phyloP scores from a whole-genome alignment of 53 echinoderm and acorn worm species.

The Antedon mediterranea region DNA sequence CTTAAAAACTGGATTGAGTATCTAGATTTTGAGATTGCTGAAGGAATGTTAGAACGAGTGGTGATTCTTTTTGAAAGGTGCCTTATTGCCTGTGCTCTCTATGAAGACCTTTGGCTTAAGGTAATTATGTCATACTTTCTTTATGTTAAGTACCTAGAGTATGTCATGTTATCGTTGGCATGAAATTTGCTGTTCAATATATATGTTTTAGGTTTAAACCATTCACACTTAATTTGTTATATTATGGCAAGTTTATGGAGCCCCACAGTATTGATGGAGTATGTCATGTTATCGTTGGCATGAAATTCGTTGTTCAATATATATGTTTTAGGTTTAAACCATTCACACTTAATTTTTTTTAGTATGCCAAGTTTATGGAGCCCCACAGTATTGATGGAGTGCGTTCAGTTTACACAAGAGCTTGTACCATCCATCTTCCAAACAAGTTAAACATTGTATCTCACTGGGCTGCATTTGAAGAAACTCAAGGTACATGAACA shows the following conservation, averaged over 20 bases:
- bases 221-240: too few relatives aligned
- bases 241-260: constrained; percentile 94
- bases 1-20: constrained; percentile 94
- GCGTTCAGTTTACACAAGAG: constrained; percentile 53
- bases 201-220: too few relatives aligned
- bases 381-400: constrained; percentile 42
- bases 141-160: too few relatives aligned
- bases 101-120: constrained; percentile 95
- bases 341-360: too few relatives aligned
- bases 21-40: constrained; percentile 72
- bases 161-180: constrained; percentile 34
- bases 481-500: constrained; percentile 49
- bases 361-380: constrained; percentile 94
- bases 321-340: too few relatives aligned
- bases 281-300: constrained; percentile 34
- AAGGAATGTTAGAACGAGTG: constrained; percentile 58
- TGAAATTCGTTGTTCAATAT: too few relatives aligned
- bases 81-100: constrained; percentile 80
- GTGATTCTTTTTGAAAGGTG: constrained; percentile 78
- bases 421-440: constrained; percentile 72
- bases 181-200: too few relatives aligned
- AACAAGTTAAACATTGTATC: constrained; percentile 69
- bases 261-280: constrained; percentile 42
- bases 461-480: constrained; percentile 97
- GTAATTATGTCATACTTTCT: too few relatives aligned